Evolutionary conservation across 2,888 invertebrate genomes (phyloP), one percentile per base, ranked within the genome.

Genomic region (Patella depressa): DNA sequence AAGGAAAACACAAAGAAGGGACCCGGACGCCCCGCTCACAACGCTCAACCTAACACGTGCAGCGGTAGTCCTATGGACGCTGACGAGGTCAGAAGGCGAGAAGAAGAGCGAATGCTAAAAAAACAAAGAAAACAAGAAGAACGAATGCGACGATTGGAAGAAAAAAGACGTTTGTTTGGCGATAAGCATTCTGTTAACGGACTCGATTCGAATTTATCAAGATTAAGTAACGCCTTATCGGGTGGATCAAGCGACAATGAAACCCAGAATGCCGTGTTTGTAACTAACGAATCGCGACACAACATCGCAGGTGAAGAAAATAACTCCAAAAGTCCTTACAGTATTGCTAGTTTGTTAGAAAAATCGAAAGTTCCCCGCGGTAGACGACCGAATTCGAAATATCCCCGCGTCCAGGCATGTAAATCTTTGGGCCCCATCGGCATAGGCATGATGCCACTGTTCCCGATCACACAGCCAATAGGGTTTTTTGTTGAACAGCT

Each of bases 1-100:
- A 97, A 98, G 93, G 99, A 99, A 92, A 98, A 99, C 93, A 98
- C 98, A 79, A 97, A 98, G 93, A 99, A 98, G 92, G 98, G 98
- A 24, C 98, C 98, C 0, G 98, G 99, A 0, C 95, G 99, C 92
- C 98, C 98, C 71, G 98, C 98, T 9, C 98, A 98, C 93, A 98
- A 98, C 93, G 98, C 98, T 7, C 98, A 98, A 91, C 98, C 98
- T 0, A 98, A 98, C 92, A 97, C 98, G 76, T 98, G 98, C 92
- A 97, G 96, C 85, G 98, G 98, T 11, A 98, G 98, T 89, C 98
- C 98, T 24, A 98, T 98, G 89, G 97, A 98, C 54, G 96, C 96
- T 15, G 97, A 91, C 11, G 92, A 92, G 82, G 88, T 92, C 29
- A 87, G 90, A 78, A 84, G 88, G 53, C 84, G 91, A 73, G 93